A percentile compares a stretch with the other conserved stretches of the same genome.
These are phyloP conservation scores for Acestrorhynchus altus DNA, from an alignment of 2,797 vertebrate genomes.

Conservation along the genomic window DNA sequence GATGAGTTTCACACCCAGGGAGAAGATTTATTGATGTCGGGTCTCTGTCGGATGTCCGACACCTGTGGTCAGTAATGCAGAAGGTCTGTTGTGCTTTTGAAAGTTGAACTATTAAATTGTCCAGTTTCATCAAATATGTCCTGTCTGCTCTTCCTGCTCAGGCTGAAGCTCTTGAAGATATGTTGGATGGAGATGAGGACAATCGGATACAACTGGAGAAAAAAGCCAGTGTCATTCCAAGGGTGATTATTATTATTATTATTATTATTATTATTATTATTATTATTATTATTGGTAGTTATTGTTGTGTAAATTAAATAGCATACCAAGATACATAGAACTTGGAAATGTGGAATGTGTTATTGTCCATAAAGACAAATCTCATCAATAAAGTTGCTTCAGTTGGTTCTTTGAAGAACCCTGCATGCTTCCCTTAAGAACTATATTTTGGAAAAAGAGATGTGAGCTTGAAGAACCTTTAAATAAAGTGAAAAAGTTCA, in stretches of 20 bases:
- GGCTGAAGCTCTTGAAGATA: slow-evolving; percentile 74
- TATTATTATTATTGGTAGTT: neutral
- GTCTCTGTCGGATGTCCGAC: neutral
- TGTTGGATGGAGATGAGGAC: slow-evolving; percentile 69
- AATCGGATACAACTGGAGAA: slow-evolving; percentile 74
- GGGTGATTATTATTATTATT: slow-evolving; percentile 64
- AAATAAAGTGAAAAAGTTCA: too few relatives aligned
- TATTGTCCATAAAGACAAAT: too few relatives aligned
- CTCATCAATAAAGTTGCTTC: too few relatives aligned
- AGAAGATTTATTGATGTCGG: neutral
- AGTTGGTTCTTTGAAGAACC: too few relatives aligned
- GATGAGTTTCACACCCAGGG: neutral
- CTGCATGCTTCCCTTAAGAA: too few relatives aligned
- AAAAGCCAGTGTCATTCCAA: slow-evolving; percentile 79
- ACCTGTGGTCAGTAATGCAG: neutral
- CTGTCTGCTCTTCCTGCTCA: slow-evolving; percentile 42
- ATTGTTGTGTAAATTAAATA: too few relatives aligned
- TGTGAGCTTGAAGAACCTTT: too few relatives aligned
- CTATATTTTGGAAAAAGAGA: too few relatives aligned
- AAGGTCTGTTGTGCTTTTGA: neutral
- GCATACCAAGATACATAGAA: too few relatives aligned
- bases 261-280: neutral
- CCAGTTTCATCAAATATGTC: neutral
- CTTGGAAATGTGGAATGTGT: too few relatives aligned
- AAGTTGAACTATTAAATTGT: neutral